These are phyloP conservation scores for Clivina fossor DNA, from an alignment of 2,888 invertebrate genomes.

Conservation along the genomic window DNA sequence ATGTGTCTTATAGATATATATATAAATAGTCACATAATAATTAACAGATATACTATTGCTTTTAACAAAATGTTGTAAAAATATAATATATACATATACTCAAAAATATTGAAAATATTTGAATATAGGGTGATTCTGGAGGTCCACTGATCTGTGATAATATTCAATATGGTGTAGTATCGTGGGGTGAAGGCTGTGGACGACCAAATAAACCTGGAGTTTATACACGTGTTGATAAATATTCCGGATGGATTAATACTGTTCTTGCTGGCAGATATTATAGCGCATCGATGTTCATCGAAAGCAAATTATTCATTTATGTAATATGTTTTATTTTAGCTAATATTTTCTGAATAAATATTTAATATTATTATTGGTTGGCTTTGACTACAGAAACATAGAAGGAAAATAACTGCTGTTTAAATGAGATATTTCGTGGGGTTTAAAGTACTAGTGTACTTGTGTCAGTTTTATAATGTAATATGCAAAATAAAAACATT, in stretches of 20 bases:
- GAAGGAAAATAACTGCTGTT: too few species aligned
- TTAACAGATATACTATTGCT: too few species aligned
- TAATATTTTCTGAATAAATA: conserved; percentile 16
- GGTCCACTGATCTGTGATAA: conserved; percentile 6
- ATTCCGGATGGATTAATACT: conserved; percentile 14
- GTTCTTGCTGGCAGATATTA: too few species aligned
- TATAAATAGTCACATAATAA: too few species aligned
- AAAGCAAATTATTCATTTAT: background rate
- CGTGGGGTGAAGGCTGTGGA: background rate
- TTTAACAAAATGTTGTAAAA: background rate
- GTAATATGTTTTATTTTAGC: conserved; percentile 1
- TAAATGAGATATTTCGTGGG: too few species aligned
- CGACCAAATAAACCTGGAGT: conserved; percentile 6
- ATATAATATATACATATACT: background rate
- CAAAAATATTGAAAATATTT: background rate
- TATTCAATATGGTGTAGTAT: background rate
- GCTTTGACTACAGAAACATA: too few species aligned
- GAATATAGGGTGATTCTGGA: conserved; percentile 14
- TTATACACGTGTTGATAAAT: conserved; percentile 10
- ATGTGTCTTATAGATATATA: too few species aligned
- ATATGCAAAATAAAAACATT: too few species aligned
- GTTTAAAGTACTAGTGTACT: too few species aligned
- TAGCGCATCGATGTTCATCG: background rate
- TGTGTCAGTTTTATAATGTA: too few species aligned
- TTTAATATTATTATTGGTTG: too few species aligned